Conservation (phyloP, 2,888 invertebrate species). For the Standfussiana lucernea region DNA sequence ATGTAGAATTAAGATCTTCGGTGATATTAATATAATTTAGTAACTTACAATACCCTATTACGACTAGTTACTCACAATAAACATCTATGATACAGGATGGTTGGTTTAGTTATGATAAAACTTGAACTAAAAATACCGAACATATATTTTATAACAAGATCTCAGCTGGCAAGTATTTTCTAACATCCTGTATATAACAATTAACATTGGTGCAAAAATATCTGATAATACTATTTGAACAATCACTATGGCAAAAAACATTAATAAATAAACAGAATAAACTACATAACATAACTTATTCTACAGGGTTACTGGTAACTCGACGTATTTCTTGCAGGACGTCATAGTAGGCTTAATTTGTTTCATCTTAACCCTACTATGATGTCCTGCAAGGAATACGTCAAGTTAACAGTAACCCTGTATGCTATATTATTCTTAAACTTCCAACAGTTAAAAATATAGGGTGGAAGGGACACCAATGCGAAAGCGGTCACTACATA, state of each 20-base stretch:
- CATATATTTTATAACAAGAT: background rate
- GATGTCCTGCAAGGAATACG: too few species aligned
- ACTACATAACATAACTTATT: background rate
- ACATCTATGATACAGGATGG: background rate
- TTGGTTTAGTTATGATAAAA: background rate
- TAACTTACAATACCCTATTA: background rate
- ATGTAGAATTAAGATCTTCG: constrained; percentile 8
- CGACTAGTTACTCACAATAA: constrained; percentile 4
- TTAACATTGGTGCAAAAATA: background rate
- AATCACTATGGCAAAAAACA: background rate
- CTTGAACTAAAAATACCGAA: background rate
- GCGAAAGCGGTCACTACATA: too few species aligned
- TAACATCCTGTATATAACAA: background rate
- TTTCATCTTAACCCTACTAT: too few species aligned
- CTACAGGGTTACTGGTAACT: too few species aligned
- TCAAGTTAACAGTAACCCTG: too few species aligned
- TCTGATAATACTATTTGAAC: background rate
- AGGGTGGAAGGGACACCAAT: too few species aligned
- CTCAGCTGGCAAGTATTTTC: background rate
- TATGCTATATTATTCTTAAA: background rate
- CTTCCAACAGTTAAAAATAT: background rate
- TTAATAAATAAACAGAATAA: background rate
- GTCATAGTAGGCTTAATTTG: too few species aligned
- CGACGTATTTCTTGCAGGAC: too few species aligned
- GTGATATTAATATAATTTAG: background rate